Conservation (phyloP, 2,797 vertebrate species). For the Crypturellus tataupa region DNA sequence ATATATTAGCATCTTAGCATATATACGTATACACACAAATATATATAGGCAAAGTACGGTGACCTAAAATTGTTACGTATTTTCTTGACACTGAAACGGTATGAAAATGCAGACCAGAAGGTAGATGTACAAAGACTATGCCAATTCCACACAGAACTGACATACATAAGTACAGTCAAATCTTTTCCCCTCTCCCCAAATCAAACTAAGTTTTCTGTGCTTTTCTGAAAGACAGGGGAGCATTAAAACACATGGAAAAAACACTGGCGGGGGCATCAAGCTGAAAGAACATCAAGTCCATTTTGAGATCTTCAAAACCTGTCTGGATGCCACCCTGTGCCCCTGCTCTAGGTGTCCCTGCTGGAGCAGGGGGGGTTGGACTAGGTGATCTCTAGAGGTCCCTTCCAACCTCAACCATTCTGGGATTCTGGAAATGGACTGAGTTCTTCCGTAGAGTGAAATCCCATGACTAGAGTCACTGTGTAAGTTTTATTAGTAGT, state of each 20-base stretch:
- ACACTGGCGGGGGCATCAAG: fast-evolving
- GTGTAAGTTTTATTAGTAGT: background rate
- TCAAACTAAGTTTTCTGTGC: background rate
- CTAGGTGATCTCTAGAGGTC: too few relatives aligned
- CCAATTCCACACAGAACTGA: background rate
- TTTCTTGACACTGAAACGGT: background rate
- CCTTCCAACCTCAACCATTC: too few relatives aligned
- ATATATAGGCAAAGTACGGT: background rate
- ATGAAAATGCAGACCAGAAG: background rate
- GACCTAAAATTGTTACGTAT: background rate
- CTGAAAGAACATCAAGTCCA: background rate
- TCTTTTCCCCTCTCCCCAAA: background rate
- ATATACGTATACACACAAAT: too few relatives aligned
- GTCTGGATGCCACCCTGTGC: too few relatives aligned
- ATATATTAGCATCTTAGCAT: too few relatives aligned
- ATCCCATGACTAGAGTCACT: background rate
- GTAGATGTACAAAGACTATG: background rate
- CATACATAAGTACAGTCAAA: background rate
- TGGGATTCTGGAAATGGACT: background rate
- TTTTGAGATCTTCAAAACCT: background rate
- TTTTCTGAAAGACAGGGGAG: background rate
- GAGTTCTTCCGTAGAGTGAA: background rate
- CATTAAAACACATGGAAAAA: background rate
- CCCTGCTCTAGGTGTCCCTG: too few relatives aligned
- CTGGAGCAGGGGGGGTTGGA: too few relatives aligned